Evolutionary conservation across 2,113 vertebrate species (phyloP), one percentile per base, ranked within the genome.

Genomic region (Daphoenositta chrysoptera): DNA sequence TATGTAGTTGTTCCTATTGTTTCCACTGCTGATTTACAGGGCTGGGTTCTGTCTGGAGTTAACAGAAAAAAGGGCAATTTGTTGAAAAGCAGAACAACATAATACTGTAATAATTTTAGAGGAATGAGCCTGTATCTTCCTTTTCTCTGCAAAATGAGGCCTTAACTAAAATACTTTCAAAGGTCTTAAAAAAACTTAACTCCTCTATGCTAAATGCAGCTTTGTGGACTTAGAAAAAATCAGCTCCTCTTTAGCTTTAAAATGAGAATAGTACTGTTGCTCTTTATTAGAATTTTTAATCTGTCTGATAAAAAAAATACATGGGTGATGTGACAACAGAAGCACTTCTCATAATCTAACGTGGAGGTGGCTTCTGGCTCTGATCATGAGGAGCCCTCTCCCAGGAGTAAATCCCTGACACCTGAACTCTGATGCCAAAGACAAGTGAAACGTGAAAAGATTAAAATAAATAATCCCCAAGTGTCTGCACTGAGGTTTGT

Each of bases 271-370:
- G 35, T 6, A 7, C 37, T 22, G 53, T 37, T 78, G 68, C 18
- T 64, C 27, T 72, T 83, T 31, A 44, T n/a, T 35, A 61, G n/a
- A 63, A 31, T 21, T 58, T 82, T 73, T 70, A 18, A 78, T 40
- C 15, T 47, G 64, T 26, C n/a, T 80, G 47, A 68, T 45, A 4
- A 57, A 82, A 51, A 50, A 57, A 8, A 2, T 7, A 50, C 1
- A 3, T 1, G 20, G 35, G 13, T 60, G 44, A 60, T 53, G 48
- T 45, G 63, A 66, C 44, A 77, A n/a, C 4, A 40, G 4, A 19
- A 2, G 27, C 13, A 39, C 23, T 65, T 30, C 27, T 33, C n/a
- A 16, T 31, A 27, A 33, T 4, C 19, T 22, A 17, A 51, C 0
- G 0, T 2, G 30, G n/a, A 79, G 9, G 16, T 22, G 37, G 60